Conservation (phyloP, 2,797 vertebrate species). For the Masticophis lateralis region DNA sequence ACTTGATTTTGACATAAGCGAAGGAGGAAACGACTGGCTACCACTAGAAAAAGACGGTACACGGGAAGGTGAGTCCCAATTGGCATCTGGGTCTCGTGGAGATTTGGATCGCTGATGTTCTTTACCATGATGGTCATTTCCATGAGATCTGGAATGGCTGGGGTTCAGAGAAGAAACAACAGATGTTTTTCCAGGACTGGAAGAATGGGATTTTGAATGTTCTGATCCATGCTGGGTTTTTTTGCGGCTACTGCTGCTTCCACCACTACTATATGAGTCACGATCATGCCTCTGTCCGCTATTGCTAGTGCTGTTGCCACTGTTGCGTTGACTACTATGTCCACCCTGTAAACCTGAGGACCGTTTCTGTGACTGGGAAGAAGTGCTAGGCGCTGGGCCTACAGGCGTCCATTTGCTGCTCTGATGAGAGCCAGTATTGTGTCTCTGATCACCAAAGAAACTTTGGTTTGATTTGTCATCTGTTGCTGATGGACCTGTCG, state of each 20-base stretch:
- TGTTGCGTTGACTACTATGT: slow-evolving; percentile 77
- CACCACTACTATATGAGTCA: slow-evolving; percentile 70
- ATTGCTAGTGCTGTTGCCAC: slow-evolving; percentile 68
- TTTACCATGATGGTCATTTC: slow-evolving; percentile 88
- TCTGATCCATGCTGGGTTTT: slow-evolving; percentile 93
- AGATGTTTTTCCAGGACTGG: slow-evolving; percentile 81
- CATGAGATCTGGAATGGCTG: slow-evolving; percentile 84
- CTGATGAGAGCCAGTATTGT: slow-evolving; percentile 80
- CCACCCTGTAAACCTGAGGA: slow-evolving; percentile 80
- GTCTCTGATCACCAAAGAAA: slow-evolving; percentile 85
- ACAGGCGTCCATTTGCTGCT: slow-evolving; percentile 98
- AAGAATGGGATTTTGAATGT: slow-evolving; percentile 89
- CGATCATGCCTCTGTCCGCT: slow-evolving; percentile 85
- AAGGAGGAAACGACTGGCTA: slow-evolving; percentile 91
- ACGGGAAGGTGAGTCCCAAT: slow-evolving; percentile 95
- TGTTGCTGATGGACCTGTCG: slow-evolving; percentile 79
- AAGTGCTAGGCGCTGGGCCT: slow-evolving; percentile 85
- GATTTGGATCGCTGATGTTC: slow-evolving; percentile 93
- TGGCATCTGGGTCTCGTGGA: slow-evolving; percentile 90
- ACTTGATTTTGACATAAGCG: slow-evolving; percentile 91
- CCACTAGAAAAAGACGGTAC: slow-evolving; percentile 88
- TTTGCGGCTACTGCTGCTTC: slow-evolving; percentile 78
- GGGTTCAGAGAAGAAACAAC: slow-evolving; percentile 85
- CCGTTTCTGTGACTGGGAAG: slow-evolving; percentile 88
- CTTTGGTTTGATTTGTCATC: slow-evolving; percentile 87